A percentile compares a stretch with the other conserved stretches of the same genome.
phyloP scores from a whole-genome alignment of 2,888 invertebrate genomes.

The Hydropsyche betteni region DNA sequence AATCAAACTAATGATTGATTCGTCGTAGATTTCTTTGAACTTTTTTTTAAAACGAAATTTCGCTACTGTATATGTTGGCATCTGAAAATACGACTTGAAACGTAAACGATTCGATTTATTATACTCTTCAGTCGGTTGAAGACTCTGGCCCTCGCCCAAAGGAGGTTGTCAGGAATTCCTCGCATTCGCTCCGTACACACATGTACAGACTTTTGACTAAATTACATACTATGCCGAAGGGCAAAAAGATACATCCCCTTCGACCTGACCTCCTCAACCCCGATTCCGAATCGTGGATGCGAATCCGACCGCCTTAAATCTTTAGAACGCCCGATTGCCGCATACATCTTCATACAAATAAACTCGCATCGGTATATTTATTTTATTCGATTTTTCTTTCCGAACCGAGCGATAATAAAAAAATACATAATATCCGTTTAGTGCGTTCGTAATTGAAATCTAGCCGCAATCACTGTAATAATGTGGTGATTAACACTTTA shows the following conservation, averaged over 20 bases:
- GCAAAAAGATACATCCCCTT: conserved; percentile 20
- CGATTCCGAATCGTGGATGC: conserved; percentile 7
- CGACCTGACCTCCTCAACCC: conserved; percentile 15
- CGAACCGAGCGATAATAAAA: too few relatives aligned
- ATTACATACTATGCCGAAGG: conserved; percentile 7
- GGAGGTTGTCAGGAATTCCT: conserved; percentile 28
- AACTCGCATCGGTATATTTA: too few relatives aligned
- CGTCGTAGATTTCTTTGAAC: neutral
- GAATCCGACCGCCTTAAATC: conserved; percentile 16
- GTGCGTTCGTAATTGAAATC: too few relatives aligned
- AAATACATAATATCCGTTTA: too few relatives aligned
- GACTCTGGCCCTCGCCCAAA: conserved; percentile 24
- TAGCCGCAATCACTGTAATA: too few relatives aligned
- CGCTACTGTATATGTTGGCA: neutral
- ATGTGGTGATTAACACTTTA: too few relatives aligned
- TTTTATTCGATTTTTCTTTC: too few relatives aligned
- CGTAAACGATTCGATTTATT: conserved; percentile 30
- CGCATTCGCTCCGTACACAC: neutral
- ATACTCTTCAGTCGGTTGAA: neutral
- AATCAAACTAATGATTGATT: too few relatives aligned
- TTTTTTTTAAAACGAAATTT: conserved; percentile 4
- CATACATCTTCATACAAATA: conserved; percentile 17
- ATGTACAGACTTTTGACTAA: conserved; percentile 5
- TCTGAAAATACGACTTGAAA: neutral
- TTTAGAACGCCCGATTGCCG: neutral